Evolutionary conservation across 2,888 invertebrate genomes (phyloP).

Genomic region (Pocota personata): DNA sequence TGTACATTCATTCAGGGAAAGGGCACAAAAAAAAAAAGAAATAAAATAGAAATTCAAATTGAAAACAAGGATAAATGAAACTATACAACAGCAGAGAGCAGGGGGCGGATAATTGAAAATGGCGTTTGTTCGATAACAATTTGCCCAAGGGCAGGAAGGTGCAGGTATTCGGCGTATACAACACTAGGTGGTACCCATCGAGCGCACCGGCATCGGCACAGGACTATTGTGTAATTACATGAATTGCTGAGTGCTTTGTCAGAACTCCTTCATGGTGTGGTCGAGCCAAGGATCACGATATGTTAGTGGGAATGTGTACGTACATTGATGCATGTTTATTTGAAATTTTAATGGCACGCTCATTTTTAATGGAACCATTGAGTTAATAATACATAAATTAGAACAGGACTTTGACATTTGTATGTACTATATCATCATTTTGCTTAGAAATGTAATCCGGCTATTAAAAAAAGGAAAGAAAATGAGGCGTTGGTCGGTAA

Average conservation of each 20-base stretch:
- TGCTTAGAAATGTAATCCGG: background rate
- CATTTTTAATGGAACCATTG: constrained; percentile 51
- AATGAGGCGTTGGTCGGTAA: background rate
- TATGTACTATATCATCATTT: background rate
- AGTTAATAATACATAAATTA: constrained; percentile 53
- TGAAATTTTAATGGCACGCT: constrained; percentile 55
- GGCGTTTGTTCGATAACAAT: constrained; percentile 74
- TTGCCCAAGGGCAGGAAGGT: constrained; percentile 57
- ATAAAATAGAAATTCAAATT: constrained; percentile 34
- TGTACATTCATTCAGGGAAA: background rate
- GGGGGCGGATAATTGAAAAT: constrained; percentile 75
- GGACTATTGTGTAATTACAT: constrained; percentile 64
- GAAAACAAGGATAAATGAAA: constrained; percentile 43
- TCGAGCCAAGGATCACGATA: constrained; percentile 36
- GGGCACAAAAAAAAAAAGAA: background rate
- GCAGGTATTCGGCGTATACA: constrained; percentile 48
- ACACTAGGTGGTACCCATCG: constrained; percentile 33
- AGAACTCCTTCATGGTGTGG: constrained; percentile 9
- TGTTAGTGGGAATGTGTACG: background rate
- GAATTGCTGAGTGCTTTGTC: constrained; percentile 44
- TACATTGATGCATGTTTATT: constrained; percentile 38
- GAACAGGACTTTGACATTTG: constrained; percentile 41
- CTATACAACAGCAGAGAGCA: constrained; percentile 27
- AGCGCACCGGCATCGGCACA: constrained; percentile 20
- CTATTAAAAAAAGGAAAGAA: background rate